Percentiles rank a stretch among this genome's conserved stretches.
Conservation (phyloP, 1,140 invertebrate species). For the Agrilus planipennis region DNA sequence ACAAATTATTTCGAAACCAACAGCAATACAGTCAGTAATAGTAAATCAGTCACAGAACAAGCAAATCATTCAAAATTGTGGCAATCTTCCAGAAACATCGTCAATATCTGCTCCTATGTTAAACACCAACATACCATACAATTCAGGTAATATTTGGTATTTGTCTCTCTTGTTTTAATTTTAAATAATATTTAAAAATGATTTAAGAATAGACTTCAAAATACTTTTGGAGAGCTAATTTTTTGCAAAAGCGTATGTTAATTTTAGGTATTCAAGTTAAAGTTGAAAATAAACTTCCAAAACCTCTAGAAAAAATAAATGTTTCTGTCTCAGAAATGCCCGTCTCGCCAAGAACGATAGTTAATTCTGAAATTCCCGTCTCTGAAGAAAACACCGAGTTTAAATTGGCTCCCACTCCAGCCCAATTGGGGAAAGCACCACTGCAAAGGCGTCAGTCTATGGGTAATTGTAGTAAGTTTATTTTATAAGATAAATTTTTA, state of each 20-base stretch:
- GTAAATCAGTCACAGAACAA: constrained; percentile 36
- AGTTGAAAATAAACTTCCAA: constrained; percentile 4
- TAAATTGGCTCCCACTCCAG: constrained; percentile 83
- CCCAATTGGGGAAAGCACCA: constrained; percentile 78
- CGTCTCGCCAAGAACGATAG: constrained; percentile 9
- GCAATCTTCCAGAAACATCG: too few relatives aligned
- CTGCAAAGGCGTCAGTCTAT: constrained; percentile 70
- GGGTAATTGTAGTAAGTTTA: constrained; percentile 36
- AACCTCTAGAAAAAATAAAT: too few relatives aligned
- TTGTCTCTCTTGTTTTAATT: too few relatives aligned
- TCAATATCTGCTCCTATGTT: too few relatives aligned
- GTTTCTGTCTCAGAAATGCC: constrained; percentile 13
- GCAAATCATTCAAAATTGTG: constrained; percentile 11
- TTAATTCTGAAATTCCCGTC: constrained; percentile 2
- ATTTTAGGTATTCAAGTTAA: constrained; percentile 4
- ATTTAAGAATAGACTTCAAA: too few relatives aligned
- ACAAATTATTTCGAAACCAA: constrained; percentile 22
- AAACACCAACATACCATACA: constrained; percentile 3
- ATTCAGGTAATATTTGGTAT: constrained; percentile 6
- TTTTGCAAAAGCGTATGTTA: too few relatives aligned
- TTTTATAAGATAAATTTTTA: neutral
- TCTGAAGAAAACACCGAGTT: constrained; percentile 43
- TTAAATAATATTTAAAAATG: too few relatives aligned
- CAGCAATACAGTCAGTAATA: constrained; percentile 35
- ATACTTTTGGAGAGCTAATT: too few relatives aligned